Evolutionary conservation across 2,797 vertebrate genomes (phyloP).

Genomic region (Cirrhinus mrigala): DNA sequence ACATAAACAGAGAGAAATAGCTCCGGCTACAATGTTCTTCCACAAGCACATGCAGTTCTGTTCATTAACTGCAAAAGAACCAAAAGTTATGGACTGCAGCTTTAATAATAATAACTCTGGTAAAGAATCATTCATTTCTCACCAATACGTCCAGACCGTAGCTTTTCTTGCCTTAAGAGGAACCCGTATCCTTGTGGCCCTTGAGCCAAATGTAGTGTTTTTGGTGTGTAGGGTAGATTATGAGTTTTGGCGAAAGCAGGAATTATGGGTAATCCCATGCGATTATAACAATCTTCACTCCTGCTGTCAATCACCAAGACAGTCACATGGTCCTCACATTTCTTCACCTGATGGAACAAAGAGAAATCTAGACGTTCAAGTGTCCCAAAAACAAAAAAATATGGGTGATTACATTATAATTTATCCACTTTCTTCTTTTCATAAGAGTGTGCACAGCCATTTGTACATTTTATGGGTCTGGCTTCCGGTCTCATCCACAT

Average conservation of each 20-base stretch:
- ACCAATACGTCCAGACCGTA: constrained; percentile 75
- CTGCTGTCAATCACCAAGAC: constrained; percentile 85
- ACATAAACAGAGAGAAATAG: no score
- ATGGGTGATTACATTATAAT: not conserved
- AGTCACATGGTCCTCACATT: constrained; percentile 77
- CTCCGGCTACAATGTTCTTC: no score
- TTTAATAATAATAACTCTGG: not conserved
- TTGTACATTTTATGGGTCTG: no score
- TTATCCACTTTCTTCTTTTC: no score
- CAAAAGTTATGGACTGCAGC: no score
- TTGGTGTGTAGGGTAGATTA: constrained; percentile 80
- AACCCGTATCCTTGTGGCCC: constrained; percentile 88
- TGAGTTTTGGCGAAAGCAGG: constrained; percentile 82
- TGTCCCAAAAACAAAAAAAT: not conserved
- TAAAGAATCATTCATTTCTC: constrained; percentile 60
- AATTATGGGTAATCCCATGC: constrained; percentile 78
- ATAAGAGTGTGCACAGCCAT: no score
- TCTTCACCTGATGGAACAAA: constrained; percentile 81
- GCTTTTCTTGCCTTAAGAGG: constrained; percentile 87
- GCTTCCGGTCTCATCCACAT: no score
- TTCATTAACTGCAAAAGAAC: no score
- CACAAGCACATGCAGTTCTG: no score
- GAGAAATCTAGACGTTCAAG: not conserved
- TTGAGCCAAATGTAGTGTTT: constrained; percentile 82
- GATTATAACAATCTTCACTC: constrained; percentile 81